Evolutionary conservation across 2,113 vertebrate species (phyloP).

Genomic region (Prietella phreatophila): DNA sequence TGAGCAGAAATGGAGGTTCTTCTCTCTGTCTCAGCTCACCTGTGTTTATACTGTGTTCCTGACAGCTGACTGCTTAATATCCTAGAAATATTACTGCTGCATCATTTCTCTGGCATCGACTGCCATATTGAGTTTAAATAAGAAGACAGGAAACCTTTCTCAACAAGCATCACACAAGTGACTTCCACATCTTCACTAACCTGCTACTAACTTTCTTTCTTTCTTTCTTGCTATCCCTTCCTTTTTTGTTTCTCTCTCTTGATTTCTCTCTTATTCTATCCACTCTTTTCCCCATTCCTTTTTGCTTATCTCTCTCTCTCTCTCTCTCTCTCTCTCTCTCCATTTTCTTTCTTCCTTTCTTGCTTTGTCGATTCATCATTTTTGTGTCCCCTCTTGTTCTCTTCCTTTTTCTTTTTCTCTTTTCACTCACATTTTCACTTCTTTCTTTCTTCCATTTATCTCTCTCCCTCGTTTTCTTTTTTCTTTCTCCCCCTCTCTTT

Average conservation of each 20-base stretch:
- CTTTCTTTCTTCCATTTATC: background rate
- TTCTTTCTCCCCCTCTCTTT: background rate
- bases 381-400: constrained; percentile 25
- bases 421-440: background rate
- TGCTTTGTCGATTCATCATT: background rate
- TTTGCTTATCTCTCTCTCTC: background rate
- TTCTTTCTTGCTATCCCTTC: background rate
- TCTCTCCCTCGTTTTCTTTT: background rate
- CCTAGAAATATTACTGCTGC: constrained; percentile 28
- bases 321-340: background rate
- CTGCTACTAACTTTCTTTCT: background rate
- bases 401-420: background rate
- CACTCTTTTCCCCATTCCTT: background rate
- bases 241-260: too few species aligned
- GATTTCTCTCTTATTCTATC: background rate
- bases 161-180: background rate
- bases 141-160: background rate
- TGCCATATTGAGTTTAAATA: background rate
- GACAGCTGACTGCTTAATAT: constrained; percentile 32
- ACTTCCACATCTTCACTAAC: background rate
- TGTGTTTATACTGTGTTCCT: constrained; percentile 15
- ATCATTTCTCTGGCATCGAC: background rate
- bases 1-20: background rate
- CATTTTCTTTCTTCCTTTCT: background rate
- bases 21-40: background rate